These are phyloP conservation scores for Arizona elegans DNA, from an alignment of 2,113 vertebrate genomes.

Conservation along the genomic window DNA sequence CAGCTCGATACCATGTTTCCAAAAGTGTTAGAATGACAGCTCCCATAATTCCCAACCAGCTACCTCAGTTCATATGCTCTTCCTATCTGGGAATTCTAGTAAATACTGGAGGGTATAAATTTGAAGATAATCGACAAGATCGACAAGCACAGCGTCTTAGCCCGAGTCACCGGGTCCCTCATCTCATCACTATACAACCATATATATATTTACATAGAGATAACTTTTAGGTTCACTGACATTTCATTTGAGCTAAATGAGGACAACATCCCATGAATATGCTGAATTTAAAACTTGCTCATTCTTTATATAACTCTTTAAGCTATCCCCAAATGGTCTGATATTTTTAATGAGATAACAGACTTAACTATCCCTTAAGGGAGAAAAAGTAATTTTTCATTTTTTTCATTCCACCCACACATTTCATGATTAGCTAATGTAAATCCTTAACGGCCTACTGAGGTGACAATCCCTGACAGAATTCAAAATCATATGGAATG, in stretches of 20 bases:
- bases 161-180: no score
- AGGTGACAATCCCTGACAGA: not conserved
- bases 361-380: not conserved
- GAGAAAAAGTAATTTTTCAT: not conserved
- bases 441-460: not conserved
- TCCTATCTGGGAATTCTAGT: not conserved
- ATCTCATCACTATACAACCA: not conserved
- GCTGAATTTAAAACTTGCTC: not conserved
- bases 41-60: not conserved
- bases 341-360: not conserved
- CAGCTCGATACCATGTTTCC: not conserved
- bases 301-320: not conserved
- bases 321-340: not conserved
- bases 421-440: not conserved
- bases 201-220: not conserved
- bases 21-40: not conserved
- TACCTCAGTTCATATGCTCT: not conserved
- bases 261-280: not conserved
- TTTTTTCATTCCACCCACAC: no score
- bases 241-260: not conserved
- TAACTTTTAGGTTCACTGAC: not conserved
- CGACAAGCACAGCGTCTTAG: no score
- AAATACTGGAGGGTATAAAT: not conserved
- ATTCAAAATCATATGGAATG: not conserved
- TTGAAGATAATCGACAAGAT: not conserved